A percentile compares a stretch with the other conserved stretches of the same genome.
Conservation (phyloP, 2,797 vertebrate species). For the Acridotheres tristis region DNA sequence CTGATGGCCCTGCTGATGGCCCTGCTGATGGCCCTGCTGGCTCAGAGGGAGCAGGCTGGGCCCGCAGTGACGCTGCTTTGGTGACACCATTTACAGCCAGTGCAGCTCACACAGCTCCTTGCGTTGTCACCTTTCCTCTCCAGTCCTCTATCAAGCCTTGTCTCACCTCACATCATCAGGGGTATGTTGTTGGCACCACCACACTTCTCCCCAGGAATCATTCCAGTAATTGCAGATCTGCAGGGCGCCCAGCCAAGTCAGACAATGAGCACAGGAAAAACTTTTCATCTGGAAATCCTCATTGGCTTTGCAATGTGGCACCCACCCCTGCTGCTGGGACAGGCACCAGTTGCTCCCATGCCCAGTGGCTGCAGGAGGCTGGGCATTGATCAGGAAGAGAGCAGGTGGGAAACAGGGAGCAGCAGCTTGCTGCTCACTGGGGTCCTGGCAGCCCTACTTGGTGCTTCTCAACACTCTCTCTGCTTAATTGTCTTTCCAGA, state of each 20-base stretch:
- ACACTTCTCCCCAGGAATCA: fast-evolving
- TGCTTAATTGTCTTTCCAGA: constrained; percentile 58
- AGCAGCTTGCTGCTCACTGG: constrained; percentile 45
- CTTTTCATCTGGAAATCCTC: neutral
- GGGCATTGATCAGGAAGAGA: neutral
- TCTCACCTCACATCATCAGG: neutral
- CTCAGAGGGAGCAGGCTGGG: neutral
- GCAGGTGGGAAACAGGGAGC: constrained; percentile 30
- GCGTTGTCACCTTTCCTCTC: neutral
- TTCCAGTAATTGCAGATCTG: neutral
- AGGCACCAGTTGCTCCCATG: fast-evolving
- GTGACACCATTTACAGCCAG: neutral
- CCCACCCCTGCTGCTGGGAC: neutral
- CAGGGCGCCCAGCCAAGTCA: neutral
- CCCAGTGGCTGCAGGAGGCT: neutral
- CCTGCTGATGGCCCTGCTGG: neutral
- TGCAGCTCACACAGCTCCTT: neutral
- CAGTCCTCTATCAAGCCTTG: neutral
- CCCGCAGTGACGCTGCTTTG: fast-evolving
- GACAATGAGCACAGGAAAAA: neutral
- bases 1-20: neutral
- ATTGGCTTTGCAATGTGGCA: fast-evolving
- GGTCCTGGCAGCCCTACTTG: neutral
- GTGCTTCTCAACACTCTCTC: neutral
- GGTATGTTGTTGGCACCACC: neutral